Evolutionary conservation across 2,888 invertebrate genomes (phyloP).

Genomic region (Campaea margaritaria): DNA sequence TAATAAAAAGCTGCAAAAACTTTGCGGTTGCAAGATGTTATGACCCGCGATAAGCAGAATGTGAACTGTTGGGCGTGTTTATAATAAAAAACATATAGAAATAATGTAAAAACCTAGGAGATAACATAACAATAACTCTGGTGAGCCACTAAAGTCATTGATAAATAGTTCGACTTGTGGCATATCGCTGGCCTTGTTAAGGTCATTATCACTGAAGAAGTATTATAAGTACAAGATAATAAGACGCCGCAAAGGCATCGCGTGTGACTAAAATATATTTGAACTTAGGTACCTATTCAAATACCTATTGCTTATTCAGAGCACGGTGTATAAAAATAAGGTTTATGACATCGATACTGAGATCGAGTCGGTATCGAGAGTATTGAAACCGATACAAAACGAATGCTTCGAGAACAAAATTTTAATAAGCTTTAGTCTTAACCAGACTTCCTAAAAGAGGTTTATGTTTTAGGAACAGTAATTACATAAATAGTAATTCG

Average conservation of each 20-base stretch:
- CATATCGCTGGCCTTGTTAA: conserved; percentile 23
- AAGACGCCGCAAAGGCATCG: conserved; percentile 7
- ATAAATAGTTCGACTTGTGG: conserved; percentile 27
- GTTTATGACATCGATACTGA: conserved; percentile 19
- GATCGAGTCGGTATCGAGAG: conserved; percentile 12
- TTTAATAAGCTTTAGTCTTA: not conserved
- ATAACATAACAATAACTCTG: conserved; percentile 20
- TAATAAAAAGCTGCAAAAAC: conserved; percentile 2
- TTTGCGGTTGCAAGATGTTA: conserved; percentile 13
- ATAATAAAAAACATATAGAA: conserved; percentile 14
- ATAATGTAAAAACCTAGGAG: conserved; percentile 8
- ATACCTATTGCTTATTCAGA: conserved; percentile 17
- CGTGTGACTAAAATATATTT: conserved; percentile 8
- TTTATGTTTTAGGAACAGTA: too few relatives aligned
- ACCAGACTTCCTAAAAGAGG: too few relatives aligned
- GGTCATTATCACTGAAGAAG: conserved; percentile 24
- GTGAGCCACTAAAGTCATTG: conserved; percentile 22
- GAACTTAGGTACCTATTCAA: not conserved
- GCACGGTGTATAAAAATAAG: conserved; percentile 16
- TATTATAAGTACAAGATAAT: conserved; percentile 18
- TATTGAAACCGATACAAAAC: not conserved
- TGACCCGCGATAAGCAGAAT: conserved; percentile 42
- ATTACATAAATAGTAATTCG: too few relatives aligned
- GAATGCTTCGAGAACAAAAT: not conserved
- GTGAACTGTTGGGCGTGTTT: conserved; percentile 38